Percentiles rank a stretch among this genome's conserved stretches.
phyloP scores from a whole-genome alignment of 2,888 invertebrate genomes.

The Deroplatys truncata region DNA sequence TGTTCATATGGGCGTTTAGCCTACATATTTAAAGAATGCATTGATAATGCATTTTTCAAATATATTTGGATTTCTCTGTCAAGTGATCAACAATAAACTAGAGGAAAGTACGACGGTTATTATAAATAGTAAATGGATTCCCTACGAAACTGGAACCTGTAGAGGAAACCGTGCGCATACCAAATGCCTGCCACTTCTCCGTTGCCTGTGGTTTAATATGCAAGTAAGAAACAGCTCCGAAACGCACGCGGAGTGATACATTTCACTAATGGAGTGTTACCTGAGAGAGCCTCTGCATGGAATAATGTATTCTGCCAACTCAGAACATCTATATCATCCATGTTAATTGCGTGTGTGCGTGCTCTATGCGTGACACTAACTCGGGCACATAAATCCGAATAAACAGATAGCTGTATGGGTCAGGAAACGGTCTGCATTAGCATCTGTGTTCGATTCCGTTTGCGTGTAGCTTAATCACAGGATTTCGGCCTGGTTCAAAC shows the following conservation, averaged over 20 bases:
- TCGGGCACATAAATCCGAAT: background rate
- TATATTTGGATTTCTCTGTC: too few species aligned
- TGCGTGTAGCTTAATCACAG: background rate
- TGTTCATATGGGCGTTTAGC: too few species aligned
- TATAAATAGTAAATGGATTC: too few species aligned
- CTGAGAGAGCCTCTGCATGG: background rate
- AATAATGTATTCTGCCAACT: background rate
- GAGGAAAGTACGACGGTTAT: too few species aligned
- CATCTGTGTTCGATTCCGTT: background rate
- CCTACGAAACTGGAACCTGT: too few species aligned
- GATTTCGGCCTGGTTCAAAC: background rate
- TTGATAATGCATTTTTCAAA: too few species aligned
- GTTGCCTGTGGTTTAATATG: too few species aligned
- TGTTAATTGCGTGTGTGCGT: background rate
- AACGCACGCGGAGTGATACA: background rate
- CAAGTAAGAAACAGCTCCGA: background rate
- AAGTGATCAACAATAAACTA: too few species aligned
- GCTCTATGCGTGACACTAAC: background rate
- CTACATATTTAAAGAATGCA: too few species aligned
- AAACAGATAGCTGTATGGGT: background rate
- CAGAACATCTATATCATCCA: background rate
- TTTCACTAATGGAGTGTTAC: background rate
- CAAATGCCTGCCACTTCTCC: background rate
- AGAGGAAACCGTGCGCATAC: too few species aligned
- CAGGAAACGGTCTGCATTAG: background rate